A percentile compares a stretch with the other conserved stretches of the same genome.
Conservation (phyloP, 2,797 vertebrate genomes). For the Alca torda region DNA sequence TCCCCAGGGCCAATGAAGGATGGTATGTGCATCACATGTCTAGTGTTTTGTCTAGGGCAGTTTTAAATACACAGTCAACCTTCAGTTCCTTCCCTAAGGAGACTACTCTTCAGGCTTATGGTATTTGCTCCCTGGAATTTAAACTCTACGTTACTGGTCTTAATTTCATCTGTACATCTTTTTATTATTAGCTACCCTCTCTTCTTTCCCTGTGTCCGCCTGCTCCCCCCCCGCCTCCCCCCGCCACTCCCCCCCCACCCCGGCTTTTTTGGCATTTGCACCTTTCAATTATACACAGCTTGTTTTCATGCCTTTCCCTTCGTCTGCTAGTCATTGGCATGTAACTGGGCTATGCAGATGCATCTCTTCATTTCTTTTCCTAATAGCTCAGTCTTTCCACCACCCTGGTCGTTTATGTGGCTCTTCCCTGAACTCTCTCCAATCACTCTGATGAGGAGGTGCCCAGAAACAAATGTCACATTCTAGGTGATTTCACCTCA, state of each 20-base stretch:
- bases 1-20: neutral
- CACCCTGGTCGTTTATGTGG: neutral
- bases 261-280: neutral
- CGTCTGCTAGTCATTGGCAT: neutral
- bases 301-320: constrained; percentile 12
- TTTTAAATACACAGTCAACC: neutral
- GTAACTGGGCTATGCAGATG: neutral
- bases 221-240: too few species aligned
- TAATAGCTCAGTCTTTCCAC: constrained; percentile 23
- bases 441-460: constrained; percentile 1
- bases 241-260: too few species aligned
- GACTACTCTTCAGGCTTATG: neutral
- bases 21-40: neutral
- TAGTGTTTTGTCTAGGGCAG: constrained; percentile 21
- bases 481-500: constrained; percentile 54
- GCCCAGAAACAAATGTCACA: constrained; percentile 38
- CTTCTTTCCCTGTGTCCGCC: too few species aligned
- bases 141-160: neutral
- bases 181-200: neutral
- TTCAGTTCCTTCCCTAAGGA: neutral
- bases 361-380: neutral
- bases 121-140: neutral
- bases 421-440: constrained; percentile 19
- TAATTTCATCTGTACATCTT: neutral
- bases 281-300: neutral